Evolutionary conservation across 2,797 vertebrate species (phyloP).

Genomic region (Amphiprion clarkii): DNA sequence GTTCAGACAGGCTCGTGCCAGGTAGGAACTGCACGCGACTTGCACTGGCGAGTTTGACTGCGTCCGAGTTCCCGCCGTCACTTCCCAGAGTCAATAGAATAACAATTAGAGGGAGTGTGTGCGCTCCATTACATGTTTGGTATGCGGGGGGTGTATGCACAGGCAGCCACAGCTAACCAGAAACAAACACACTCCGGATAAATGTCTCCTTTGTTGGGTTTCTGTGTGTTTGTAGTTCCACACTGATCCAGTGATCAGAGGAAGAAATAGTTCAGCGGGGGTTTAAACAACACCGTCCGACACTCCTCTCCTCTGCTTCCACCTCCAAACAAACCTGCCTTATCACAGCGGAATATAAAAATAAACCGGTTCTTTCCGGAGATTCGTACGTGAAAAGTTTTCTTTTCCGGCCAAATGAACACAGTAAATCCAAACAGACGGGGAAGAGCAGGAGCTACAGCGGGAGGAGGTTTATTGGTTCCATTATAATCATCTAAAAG

Average conservation of each 20-base stretch:
- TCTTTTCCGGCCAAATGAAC: conserved; percentile 43
- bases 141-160: conserved; percentile 53
- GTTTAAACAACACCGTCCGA: conserved; percentile 48
- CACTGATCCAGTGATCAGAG: conserved; percentile 69
- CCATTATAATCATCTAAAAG: conserved; percentile 9
- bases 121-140: conserved; percentile 65
- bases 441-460: background rate
- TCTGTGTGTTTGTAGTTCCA: conserved; percentile 63
- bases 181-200: conserved; percentile 73
- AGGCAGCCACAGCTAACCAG: conserved; percentile 55
- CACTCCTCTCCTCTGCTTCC: conserved; percentile 5
- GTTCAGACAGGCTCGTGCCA: conserved; percentile 10
- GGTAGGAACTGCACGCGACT: conserved; percentile 10
- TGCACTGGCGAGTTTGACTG: conserved; percentile 46
- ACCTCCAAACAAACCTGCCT: conserved; percentile 36
- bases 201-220: conserved; percentile 71
- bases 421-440: conserved; percentile 24
- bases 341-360: conserved; percentile 34
- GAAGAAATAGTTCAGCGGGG: conserved; percentile 51
- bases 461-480: background rate
- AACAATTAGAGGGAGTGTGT: conserved; percentile 60
- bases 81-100: conserved; percentile 67
- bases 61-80: conserved; percentile 19
- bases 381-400: conserved; percentile 22
- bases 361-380: conserved; percentile 24